phyloP scores from a whole-genome alignment of 1,140 invertebrate species.

The Drosophila pseudoobscura region DNA sequence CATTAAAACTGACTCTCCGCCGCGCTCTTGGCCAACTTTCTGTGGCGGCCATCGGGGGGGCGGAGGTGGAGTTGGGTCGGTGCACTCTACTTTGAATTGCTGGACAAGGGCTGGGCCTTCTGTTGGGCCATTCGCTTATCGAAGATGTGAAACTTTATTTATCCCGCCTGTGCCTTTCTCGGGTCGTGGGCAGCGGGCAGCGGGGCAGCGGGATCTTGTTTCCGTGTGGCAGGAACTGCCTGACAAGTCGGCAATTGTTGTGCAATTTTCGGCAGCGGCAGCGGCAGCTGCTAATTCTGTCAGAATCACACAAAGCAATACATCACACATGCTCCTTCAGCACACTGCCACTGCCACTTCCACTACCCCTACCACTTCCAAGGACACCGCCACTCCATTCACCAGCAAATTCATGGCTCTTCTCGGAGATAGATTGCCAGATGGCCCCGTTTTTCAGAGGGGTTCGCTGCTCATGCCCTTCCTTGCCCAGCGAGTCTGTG shows the following conservation, averaged over 20 bases:
- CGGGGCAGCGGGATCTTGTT: too few species aligned
- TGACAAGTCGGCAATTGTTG: constrained; percentile 56
- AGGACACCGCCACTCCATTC: not conserved
- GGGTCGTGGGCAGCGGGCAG: too few species aligned
- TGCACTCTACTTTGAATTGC: constrained; percentile 34
- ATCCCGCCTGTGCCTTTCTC: not conserved
- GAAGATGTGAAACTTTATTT: constrained; percentile 46
- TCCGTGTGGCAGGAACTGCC: not conserved
- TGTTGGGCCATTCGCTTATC: constrained; percentile 29
- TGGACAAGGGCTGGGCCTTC: constrained; percentile 7
- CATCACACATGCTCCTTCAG: constrained; percentile 61
- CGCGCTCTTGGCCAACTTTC: not conserved
- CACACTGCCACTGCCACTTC: not conserved
- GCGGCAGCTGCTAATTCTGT: constrained; percentile 80
- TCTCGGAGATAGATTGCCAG: constrained; percentile 76
- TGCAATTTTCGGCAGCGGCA: constrained; percentile 75
- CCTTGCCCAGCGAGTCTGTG: constrained; percentile 4
- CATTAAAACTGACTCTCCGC: constrained; percentile 36
- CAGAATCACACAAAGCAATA: constrained; percentile 80
- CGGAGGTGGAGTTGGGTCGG: not conserved
- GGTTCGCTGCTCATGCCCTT: not conserved
- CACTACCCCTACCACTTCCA: not conserved
- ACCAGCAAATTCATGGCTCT: constrained; percentile 66
- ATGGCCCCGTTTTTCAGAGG: constrained; percentile 38
- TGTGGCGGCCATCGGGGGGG: not conserved